Percentiles rank a stretch among this genome's conserved stretches.
Conservation (phyloP, 1,140 invertebrate species). For the Littorina saxatilis region DNA sequence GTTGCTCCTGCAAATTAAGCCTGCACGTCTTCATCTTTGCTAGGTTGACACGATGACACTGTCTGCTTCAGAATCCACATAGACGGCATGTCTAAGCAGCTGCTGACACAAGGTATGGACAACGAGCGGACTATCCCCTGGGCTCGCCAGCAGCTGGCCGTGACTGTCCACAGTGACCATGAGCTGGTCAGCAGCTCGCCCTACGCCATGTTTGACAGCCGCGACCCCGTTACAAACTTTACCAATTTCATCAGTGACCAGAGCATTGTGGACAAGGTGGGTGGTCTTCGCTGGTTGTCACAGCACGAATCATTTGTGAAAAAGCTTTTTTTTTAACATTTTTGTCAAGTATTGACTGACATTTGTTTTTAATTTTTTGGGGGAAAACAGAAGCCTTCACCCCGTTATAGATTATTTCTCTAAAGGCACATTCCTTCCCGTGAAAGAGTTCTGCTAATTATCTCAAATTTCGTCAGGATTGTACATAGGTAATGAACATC, state of each 20-base stretch:
- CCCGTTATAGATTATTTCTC: too few species aligned
- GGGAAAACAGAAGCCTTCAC: too few species aligned
- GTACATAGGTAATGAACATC: too few species aligned
- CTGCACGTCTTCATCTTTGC: too few species aligned
- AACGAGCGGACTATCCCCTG: constrained; percentile 60
- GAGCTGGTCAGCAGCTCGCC: constrained; percentile 65
- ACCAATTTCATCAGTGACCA: constrained; percentile 64
- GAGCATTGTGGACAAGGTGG: constrained; percentile 64
- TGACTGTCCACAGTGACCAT: constrained; percentile 68
- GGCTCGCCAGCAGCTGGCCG: constrained; percentile 67
- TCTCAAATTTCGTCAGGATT: too few species aligned
- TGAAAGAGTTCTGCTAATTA: too few species aligned
- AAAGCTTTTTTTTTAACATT: too few species aligned
- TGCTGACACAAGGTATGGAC: constrained; percentile 58
- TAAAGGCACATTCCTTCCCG: too few species aligned
- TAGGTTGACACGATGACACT: too few species aligned
- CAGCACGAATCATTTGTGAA: neutral
- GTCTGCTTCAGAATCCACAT: constrained; percentile 40
- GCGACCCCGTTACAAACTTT: constrained; percentile 65
- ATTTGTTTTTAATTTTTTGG: too few species aligned
- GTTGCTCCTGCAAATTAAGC: too few species aligned
- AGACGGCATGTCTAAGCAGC: constrained; percentile 48
- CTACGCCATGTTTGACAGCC: constrained; percentile 65
- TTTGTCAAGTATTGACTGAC: too few species aligned
- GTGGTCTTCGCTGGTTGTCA: neutral